Evolutionary conservation across 2,797 vertebrate genomes (phyloP).

Genomic region (Chelon auratus): DNA sequence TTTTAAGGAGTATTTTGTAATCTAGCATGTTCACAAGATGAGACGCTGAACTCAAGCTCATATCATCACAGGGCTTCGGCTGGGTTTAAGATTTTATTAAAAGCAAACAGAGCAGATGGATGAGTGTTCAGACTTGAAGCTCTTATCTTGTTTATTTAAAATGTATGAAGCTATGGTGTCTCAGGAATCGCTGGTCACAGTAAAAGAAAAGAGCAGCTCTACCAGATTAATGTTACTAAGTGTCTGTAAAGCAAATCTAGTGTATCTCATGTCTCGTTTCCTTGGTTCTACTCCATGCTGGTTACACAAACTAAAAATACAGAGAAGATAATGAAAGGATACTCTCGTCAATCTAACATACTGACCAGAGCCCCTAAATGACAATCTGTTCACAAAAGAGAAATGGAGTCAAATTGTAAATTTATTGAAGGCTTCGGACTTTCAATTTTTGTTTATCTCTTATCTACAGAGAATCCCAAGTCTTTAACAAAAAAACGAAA

Average conservation of each 20-base stretch:
- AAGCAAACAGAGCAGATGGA: constrained; percentile 78
- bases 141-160: constrained; percentile 72
- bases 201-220: constrained; percentile 86
- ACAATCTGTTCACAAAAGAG: constrained; percentile 64
- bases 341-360: constrained; percentile 60
- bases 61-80: constrained; percentile 26
- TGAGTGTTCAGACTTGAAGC: not conserved
- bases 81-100: constrained; percentile 69
- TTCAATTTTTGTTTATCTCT: constrained; percentile 45
- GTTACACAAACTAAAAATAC: constrained; percentile 18
- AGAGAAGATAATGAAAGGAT: constrained; percentile 40
- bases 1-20: constrained; percentile 49
- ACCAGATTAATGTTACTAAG: constrained; percentile 85
- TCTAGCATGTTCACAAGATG: constrained; percentile 28
- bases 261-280: constrained; percentile 64
- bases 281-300: not conserved
- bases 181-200: constrained; percentile 82
- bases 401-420: constrained; percentile 67
- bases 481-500: constrained; percentile 51
- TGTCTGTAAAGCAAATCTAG: constrained; percentile 37
- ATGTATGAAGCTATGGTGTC: constrained; percentile 85
- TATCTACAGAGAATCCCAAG: constrained; percentile 22
- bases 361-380: constrained; percentile 62
- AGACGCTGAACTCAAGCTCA: not conserved
- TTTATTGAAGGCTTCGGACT: constrained; percentile 60